Conservation (phyloP, 2,888 invertebrate genomes). For the Plebejus argus region DNA sequence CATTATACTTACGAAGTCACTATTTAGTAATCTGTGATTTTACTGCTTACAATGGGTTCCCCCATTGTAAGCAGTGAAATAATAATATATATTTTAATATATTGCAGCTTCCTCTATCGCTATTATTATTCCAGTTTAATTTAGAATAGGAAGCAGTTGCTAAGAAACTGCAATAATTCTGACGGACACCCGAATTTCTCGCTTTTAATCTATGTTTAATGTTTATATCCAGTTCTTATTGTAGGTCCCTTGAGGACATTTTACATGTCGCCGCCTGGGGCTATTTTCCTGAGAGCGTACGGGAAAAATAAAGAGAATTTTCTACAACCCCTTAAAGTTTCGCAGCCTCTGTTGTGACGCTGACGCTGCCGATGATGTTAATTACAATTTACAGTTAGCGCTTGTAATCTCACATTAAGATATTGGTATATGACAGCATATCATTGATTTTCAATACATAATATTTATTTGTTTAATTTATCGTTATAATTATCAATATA, state of each 20-base stretch:
- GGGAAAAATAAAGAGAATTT: conserved; percentile 33
- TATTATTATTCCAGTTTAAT: too few species aligned
- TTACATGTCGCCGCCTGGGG: conserved; percentile 33
- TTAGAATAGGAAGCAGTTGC: background rate
- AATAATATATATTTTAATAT: too few species aligned
- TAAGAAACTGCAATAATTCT: background rate
- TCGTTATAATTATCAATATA: too few species aligned
- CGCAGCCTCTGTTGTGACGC: conserved; percentile 13
- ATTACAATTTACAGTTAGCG: background rate
- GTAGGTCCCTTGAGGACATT: conserved; percentile 32
- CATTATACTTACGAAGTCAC: too few species aligned
- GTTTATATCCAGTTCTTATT: conserved; percentile 31
- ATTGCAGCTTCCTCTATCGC: too few species aligned
- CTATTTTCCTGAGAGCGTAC: conserved; percentile 31
- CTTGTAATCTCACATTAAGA: background rate
- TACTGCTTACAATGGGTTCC: too few species aligned
- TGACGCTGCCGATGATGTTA: background rate
- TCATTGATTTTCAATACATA: background rate
- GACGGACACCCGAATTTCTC: conserved; percentile 22
- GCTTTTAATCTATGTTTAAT: conserved; percentile 33
- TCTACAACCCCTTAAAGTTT: conserved; percentile 30
- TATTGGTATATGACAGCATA: background rate
- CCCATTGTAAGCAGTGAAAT: too few species aligned
- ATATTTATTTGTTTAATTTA: background rate
- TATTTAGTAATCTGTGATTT: too few species aligned